phyloP scores from a whole-genome alignment of 2,888 invertebrate species.

The Lissonota sp. region DNA sequence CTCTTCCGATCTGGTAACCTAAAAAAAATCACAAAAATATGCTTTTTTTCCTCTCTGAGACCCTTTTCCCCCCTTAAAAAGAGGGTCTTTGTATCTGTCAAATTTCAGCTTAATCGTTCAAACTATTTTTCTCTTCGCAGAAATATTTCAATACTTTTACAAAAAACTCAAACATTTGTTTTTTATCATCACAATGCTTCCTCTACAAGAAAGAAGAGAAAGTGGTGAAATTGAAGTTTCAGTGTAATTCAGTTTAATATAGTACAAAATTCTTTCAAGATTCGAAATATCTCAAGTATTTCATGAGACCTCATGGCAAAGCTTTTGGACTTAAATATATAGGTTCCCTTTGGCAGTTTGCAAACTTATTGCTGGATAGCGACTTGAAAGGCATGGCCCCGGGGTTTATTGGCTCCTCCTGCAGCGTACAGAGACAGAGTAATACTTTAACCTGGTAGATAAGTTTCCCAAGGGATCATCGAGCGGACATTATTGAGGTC shows the following conservation, averaged over 20 bases:
- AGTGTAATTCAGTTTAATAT: background rate
- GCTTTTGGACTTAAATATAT: too few relatives aligned
- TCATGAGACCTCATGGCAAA: too few relatives aligned
- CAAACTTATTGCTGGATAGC: background rate
- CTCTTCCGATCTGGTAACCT: too few relatives aligned
- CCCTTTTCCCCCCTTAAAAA: too few relatives aligned
- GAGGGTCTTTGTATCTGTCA: too few relatives aligned
- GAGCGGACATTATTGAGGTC: background rate
- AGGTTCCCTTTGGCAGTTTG: background rate
- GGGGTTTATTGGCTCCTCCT: slow-evolving; percentile 1
- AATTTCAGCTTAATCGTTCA: too few relatives aligned
- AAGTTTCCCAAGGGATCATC: slow-evolving; percentile 7
- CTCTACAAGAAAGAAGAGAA: background rate
- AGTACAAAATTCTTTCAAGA: background rate
- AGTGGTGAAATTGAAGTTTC: background rate
- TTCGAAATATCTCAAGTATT: background rate
- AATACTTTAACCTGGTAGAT: background rate
- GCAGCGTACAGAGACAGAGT: background rate
- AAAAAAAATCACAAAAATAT: too few relatives aligned
- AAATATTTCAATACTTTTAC: too few relatives aligned
- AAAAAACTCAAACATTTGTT: too few relatives aligned
- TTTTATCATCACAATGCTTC: too few relatives aligned
- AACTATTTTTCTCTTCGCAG: too few relatives aligned
- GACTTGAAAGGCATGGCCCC: background rate
- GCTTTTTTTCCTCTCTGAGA: too few relatives aligned